Conservation (phyloP, 1,140 invertebrate genomes). For the Diachasma alloeum region DNA sequence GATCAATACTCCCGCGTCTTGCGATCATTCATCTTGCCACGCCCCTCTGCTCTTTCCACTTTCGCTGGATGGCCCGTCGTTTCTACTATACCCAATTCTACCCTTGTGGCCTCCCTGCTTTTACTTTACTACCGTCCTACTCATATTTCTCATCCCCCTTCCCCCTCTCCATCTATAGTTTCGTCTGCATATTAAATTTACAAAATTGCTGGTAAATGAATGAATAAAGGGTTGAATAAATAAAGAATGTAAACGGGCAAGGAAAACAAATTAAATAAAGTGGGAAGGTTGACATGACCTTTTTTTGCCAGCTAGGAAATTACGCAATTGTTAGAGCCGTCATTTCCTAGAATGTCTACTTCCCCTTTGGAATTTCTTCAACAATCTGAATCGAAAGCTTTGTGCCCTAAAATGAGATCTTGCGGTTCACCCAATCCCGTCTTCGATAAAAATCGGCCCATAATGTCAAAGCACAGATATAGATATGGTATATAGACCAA, state of each 20-base stretch:
- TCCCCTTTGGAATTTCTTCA: neutral
- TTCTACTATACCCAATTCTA: constrained; percentile 27
- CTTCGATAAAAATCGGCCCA: neutral
- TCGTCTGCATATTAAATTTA: neutral
- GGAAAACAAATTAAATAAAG: neutral
- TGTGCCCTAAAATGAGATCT: constrained; percentile 32
- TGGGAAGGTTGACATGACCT: neutral
- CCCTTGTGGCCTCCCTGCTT: constrained; percentile 34
- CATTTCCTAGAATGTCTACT: neutral
- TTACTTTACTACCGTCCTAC: constrained; percentile 10
- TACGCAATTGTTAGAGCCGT: neutral
- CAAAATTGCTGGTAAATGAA: neutral
- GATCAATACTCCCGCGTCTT: constrained; percentile 67
- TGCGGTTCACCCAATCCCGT: constrained; percentile 20
- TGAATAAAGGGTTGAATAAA: neutral
- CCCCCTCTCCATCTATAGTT: neutral
- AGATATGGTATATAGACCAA: neutral
- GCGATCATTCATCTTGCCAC: constrained; percentile 67
- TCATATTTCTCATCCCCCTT: neutral
- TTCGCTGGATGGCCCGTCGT: constrained; percentile 29
- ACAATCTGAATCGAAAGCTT: constrained; percentile 8
- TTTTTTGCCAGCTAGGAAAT: neutral
- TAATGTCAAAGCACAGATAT: neutral
- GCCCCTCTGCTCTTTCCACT: constrained; percentile 61
- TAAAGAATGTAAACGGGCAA: neutral